Conservation (phyloP, 2,797 vertebrate species). For the Chromis chromis region DNA sequence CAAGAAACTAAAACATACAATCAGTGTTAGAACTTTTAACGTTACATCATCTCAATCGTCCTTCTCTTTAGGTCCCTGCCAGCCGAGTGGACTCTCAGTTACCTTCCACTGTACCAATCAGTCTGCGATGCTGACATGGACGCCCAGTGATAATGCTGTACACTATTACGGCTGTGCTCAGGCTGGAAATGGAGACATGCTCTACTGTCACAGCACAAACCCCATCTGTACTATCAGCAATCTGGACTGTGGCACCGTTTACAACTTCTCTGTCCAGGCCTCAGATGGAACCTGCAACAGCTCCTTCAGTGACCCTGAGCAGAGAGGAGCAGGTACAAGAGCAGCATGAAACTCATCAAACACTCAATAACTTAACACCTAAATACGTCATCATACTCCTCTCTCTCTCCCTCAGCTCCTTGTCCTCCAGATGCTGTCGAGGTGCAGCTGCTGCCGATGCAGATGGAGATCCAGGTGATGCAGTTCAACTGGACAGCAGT, state of each 20-base stretch:
- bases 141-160: conserved; percentile 45
- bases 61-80: conserved; percentile 78
- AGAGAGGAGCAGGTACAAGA: conserved; percentile 78
- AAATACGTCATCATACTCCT: background rate
- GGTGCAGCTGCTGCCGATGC: conserved; percentile 66
- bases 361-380: background rate
- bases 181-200: conserved; percentile 49
- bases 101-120: conserved; percentile 70
- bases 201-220: conserved; percentile 72
- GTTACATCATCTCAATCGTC: background rate
- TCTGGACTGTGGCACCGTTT: conserved; percentile 78
- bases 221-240: conserved; percentile 73
- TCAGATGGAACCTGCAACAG: conserved; percentile 82
- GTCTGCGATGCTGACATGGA: conserved; percentile 82
- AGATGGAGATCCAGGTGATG: conserved; percentile 67
- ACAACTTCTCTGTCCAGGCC: conserved; percentile 84
- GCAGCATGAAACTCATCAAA: background rate
- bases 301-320: conserved; percentile 70
- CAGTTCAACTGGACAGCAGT: conserved; percentile 74
- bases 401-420: conserved; percentile 69
- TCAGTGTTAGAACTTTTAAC: background rate
- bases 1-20: too few species aligned
- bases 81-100: conserved; percentile 71
- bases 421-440: conserved; percentile 79
- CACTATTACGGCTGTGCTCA: conserved; percentile 77